Percentiles rank a stretch among this genome's conserved stretches.
Evolutionary conservation across 1,140 invertebrate species (phyloP).

Genomic region (Bicyclus anynana): DNA sequence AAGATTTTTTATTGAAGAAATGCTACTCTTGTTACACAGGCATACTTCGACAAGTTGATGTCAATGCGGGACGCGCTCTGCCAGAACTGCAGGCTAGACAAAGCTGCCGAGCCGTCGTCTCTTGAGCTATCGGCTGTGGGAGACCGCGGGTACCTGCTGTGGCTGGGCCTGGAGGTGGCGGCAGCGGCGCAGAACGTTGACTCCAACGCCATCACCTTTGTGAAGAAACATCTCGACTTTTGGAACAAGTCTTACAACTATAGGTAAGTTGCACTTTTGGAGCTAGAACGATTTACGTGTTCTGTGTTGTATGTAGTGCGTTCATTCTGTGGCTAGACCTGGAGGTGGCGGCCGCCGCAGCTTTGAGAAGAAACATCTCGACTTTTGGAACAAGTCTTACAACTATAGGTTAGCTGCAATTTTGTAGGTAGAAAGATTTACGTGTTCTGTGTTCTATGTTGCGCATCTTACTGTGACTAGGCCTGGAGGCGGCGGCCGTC

Average conservation of each 20-base stretch:
- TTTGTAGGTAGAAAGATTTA: too few relatives aligned
- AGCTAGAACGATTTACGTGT: too few relatives aligned
- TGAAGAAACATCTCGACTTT: constrained; percentile 84
- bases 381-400: too few relatives aligned
- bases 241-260: constrained; percentile 87
- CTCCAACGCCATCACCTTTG: constrained; percentile 81
- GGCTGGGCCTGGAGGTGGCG: constrained; percentile 89
- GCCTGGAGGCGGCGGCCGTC: too few relatives aligned
- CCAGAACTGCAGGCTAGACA: constrained; percentile 56
- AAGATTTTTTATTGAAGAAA: too few relatives aligned
- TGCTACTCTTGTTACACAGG: constrained; percentile 51
- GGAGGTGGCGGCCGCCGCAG: too few relatives aligned
- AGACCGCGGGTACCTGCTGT: constrained; percentile 89
- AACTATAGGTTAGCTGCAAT: too few relatives aligned
- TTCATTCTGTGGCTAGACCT: too few relatives aligned
- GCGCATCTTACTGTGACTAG: too few relatives aligned
- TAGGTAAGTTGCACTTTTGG: constrained; percentile 80
- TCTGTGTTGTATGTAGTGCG: too few relatives aligned
- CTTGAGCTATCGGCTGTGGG: constrained; percentile 81
- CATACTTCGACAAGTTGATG: constrained; percentile 88
- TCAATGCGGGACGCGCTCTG: constrained; percentile 76
- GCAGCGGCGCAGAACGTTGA: constrained; percentile 84
- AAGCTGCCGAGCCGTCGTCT: constrained; percentile 79
- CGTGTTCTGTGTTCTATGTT: too few relatives aligned
- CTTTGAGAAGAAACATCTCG: too few relatives aligned